A percentile compares a stretch with the other conserved stretches of the same genome.
Evolutionary conservation across 1,140 invertebrate genomes (phyloP).

Genomic region (Neodiprion lecontei): DNA sequence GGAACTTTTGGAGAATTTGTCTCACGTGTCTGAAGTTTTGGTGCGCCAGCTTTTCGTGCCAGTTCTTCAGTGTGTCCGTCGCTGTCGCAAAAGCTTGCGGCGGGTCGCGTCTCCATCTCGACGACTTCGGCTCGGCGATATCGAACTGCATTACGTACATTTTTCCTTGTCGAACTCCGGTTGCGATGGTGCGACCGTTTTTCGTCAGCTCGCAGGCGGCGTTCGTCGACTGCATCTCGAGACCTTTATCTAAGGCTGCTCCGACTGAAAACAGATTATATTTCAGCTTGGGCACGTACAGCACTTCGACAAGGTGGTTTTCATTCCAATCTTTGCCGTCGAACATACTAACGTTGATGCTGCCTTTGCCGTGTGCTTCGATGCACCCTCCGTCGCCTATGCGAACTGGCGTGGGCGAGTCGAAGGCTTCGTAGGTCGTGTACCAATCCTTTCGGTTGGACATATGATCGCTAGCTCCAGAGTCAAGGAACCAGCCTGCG

Average conservation of each 20-base stretch:
- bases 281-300: constrained; percentile 50
- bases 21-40: constrained; percentile 51
- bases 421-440: constrained; percentile 27
- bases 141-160: constrained; percentile 29
- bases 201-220: constrained; percentile 18
- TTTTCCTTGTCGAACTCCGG: constrained; percentile 25
- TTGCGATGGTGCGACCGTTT: constrained; percentile 19
- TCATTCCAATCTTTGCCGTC: constrained; percentile 33
- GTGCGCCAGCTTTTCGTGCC: constrained; percentile 53
- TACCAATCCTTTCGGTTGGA: constrained; percentile 28
- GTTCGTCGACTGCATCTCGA: constrained; percentile 34
- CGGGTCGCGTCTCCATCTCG: background rate
- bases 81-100: background rate
- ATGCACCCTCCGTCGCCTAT: constrained; percentile 36
- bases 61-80: constrained; percentile 37
- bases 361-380: constrained; percentile 30
- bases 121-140: constrained; percentile 18
- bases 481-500: constrained; percentile 28
- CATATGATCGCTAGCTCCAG: constrained; percentile 39
- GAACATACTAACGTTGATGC: constrained; percentile 33
- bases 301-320: constrained; percentile 43
- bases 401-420: constrained; percentile 16
- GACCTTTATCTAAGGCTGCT: constrained; percentile 43
- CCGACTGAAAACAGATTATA: constrained; percentile 54
- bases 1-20: constrained; percentile 38